Conservation (phyloP, 2,888 invertebrate genomes). For the Nipponacmea schrenckii region DNA sequence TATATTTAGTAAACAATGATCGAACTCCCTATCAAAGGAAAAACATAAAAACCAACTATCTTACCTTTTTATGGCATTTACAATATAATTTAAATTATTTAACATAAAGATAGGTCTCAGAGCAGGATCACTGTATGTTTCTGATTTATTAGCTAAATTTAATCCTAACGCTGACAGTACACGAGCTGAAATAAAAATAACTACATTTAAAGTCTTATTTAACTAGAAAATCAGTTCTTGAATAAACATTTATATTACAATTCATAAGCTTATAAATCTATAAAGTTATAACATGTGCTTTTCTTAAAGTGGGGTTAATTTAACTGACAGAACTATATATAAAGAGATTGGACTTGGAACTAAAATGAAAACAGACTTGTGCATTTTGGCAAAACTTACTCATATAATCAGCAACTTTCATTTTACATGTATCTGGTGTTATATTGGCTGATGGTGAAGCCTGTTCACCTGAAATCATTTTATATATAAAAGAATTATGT, state of each 20-base stretch:
- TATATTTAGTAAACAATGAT: neutral
- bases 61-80: constrained; percentile 88
- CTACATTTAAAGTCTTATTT: neutral
- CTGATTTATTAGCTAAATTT: constrained; percentile 87
- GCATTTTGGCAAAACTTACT: constrained; percentile 56
- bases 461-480: constrained; percentile 51
- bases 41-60: neutral
- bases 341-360: too few species aligned
- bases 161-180: constrained; percentile 86
- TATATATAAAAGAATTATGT: constrained; percentile 8
- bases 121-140: constrained; percentile 87
- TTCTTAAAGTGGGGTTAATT: too few species aligned
- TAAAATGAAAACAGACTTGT: too few species aligned
- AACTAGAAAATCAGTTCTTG: too few species aligned
- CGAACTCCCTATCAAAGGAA: neutral
- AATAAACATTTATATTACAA: too few species aligned
- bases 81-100: constrained; percentile 93
- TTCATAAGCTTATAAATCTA: too few species aligned
- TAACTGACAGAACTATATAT: too few species aligned
- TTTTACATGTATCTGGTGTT: constrained; percentile 53
- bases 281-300: too few species aligned
- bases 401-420: constrained; percentile 65
- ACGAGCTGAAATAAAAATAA: constrained; percentile 51
- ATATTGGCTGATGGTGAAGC: constrained; percentile 54
- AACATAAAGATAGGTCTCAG: constrained; percentile 89